A percentile compares a stretch with the other conserved stretches of the same genome.
phyloP scores from a whole-genome alignment of 2,113 vertebrate species.

The Gambusia affinis region DNA sequence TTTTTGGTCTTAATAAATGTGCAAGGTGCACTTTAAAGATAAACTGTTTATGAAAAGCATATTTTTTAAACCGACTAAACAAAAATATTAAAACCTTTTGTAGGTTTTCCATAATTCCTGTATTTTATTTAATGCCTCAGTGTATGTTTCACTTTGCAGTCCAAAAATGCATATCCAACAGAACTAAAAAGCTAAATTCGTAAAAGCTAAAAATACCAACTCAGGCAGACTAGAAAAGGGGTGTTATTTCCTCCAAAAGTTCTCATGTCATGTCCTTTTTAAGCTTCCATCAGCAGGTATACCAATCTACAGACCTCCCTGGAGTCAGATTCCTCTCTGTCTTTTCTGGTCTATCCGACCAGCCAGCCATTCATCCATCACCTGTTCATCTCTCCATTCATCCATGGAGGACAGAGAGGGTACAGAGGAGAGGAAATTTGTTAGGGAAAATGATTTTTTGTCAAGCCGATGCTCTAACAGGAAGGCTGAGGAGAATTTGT shows the following conservation, averaged over 20 bases:
- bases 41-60: slow-evolving; percentile 33
- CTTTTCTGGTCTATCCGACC: slow-evolving; percentile 32
- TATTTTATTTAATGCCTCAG: not conserved
- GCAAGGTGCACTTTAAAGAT: slow-evolving; percentile 35
- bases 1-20: slow-evolving; percentile 39
- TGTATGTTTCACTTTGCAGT: not conserved
- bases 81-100: slow-evolving; percentile 14
- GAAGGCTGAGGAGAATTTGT: slow-evolving; percentile 4
- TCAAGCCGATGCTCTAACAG: not conserved
- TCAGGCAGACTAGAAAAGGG: slow-evolving; percentile 1
- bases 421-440: slow-evolving; percentile 36
- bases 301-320: slow-evolving; percentile 52
- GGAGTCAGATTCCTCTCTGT: slow-evolving; percentile 61
- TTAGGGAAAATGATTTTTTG: slow-evolving; percentile 24
- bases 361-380: slow-evolving; percentile 66
- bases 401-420: slow-evolving; percentile 55
- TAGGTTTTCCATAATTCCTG: slow-evolving; percentile 7
- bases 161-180: not conserved
- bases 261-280: slow-evolving; percentile 64
- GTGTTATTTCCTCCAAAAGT: slow-evolving; percentile 43
- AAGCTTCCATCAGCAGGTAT: slow-evolving; percentile 77
- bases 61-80: slow-evolving; percentile 17
- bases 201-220: slow-evolving; percentile 23
- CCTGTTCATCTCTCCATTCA: slow-evolving; percentile 59
- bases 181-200: slow-evolving; percentile 4